Percentiles rank a stretch among this genome's conserved stretches.
These are phyloP conservation scores for Carassius carassius DNA, from an alignment of 2,113 vertebrate species.

Conservation along the genomic window DNA sequence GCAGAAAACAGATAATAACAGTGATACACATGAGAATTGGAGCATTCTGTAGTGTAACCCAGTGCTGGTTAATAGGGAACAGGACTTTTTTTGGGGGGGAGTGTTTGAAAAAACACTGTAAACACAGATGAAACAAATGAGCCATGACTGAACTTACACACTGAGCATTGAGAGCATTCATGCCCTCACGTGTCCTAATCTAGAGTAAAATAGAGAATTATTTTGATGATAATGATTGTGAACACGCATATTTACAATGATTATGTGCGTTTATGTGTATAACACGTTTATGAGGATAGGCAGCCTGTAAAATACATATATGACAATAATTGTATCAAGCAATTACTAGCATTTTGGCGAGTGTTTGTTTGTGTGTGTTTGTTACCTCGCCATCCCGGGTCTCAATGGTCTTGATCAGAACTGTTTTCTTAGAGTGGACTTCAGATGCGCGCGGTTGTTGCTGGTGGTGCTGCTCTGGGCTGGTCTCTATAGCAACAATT, in stretches of 20 bases:
- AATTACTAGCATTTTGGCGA: background rate
- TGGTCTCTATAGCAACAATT: conserved; percentile 82
- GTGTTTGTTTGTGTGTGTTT: conserved; percentile 1
- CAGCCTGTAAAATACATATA: background rate
- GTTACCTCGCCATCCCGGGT: conserved; percentile 95
- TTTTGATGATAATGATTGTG: conserved; percentile 9
- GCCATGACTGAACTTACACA: conserved; percentile 67
- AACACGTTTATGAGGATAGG: background rate
- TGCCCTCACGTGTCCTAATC: conserved; percentile 66
- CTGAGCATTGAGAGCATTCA: conserved; percentile 65
- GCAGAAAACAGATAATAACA: conserved; percentile 10
- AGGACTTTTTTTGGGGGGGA: background rate
- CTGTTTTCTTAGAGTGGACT: conserved; percentile 96
- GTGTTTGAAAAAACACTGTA: background rate
- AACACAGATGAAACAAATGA: background rate
- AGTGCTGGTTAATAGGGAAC: conserved; percentile 12
- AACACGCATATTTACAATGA: background rate
- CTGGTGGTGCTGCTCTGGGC: conserved; percentile 81
- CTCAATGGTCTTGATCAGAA: conserved; percentile 98
- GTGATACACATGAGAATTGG: conserved; percentile 26
- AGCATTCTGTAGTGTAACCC: background rate
- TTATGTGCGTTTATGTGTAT: background rate
- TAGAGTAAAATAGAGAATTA: conserved; percentile 54
- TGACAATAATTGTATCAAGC: background rate
- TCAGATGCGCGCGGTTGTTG: conserved; percentile 77